Evolutionary conservation across 1,140 invertebrate genomes (phyloP).

Genomic region (Drosophila saltans): DNA sequence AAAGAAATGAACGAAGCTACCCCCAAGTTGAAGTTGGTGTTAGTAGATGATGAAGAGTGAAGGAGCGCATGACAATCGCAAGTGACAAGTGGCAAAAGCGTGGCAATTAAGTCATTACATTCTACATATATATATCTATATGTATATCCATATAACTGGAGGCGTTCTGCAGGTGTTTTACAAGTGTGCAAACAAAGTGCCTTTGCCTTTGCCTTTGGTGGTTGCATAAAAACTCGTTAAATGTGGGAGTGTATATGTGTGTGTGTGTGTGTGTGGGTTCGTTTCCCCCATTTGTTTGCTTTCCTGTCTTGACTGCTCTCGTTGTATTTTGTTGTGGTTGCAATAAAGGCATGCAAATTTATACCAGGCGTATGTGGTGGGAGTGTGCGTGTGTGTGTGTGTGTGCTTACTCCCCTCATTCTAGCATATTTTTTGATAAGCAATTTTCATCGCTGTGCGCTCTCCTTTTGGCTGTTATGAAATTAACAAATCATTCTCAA

Average conservation of each 20-base stretch:
- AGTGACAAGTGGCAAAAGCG: conserved; percentile 34
- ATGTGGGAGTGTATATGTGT: conserved; percentile 23
- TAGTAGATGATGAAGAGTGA: background rate
- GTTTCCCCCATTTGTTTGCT: conserved; percentile 51
- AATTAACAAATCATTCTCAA: conserved; percentile 76
- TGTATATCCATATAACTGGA: conserved; percentile 31
- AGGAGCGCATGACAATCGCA: conserved; percentile 17
- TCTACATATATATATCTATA: conserved; percentile 26
- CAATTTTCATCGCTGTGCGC: conserved; percentile 62
- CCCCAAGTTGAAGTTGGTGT: conserved; percentile 18
- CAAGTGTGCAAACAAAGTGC: conserved; percentile 76
- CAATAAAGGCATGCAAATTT: conserved; percentile 81
- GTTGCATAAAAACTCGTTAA: conserved; percentile 59
- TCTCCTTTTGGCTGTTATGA: conserved; percentile 51
- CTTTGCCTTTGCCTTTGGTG: conserved; percentile 34
- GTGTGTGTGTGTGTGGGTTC: conserved; percentile 33
- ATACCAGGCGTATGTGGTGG: conserved; percentile 22
- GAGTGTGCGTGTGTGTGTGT: background rate
- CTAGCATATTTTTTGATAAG: conserved; percentile 72
- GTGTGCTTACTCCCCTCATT: conserved; percentile 24
- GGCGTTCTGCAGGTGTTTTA: conserved; percentile 72
- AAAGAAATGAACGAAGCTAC: background rate
- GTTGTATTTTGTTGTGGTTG: conserved; percentile 57
- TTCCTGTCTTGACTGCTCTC: conserved; percentile 21
- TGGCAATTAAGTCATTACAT: conserved; percentile 80